Evolutionary conservation across 2,888 invertebrate genomes (phyloP).

Genomic region (Pogonocherus hispidulus): DNA sequence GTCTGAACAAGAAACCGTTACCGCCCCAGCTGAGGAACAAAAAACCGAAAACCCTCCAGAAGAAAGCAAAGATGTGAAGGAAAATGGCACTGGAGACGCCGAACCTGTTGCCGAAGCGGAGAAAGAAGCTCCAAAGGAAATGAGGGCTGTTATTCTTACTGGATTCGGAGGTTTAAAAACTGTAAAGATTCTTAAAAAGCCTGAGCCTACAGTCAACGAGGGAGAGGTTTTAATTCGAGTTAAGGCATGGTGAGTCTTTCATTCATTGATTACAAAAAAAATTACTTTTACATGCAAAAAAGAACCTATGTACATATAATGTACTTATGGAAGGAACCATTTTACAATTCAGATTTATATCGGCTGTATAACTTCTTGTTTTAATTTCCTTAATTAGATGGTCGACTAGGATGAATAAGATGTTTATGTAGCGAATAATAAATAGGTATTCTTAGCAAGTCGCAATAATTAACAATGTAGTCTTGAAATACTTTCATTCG

Average conservation of each 20-base stretch:
- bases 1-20: conserved; percentile 59
- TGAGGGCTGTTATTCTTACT: conserved; percentile 87
- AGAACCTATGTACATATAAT: no score
- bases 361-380: no score
- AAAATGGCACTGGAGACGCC: conserved; percentile 68
- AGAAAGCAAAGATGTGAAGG: conserved; percentile 62
- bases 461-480: background rate
- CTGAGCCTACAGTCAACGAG: conserved; percentile 79
- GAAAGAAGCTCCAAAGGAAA: conserved; percentile 78
- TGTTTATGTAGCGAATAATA: no score
- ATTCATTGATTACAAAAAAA: conserved; percentile 71
- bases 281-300: background rate
- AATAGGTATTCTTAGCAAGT: no score
- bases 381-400: no score
- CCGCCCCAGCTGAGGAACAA: conserved; percentile 54
- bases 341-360: no score
- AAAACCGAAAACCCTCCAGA: conserved; percentile 53
- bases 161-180: conserved; percentile 90
- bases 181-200: conserved; percentile 86
- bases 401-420: no score
- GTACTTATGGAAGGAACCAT: no score
- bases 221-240: conserved; percentile 87
- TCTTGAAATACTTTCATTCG: background rate
- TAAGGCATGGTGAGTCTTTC: conserved; percentile 84
- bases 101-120: conserved; percentile 61